Percentiles rank a stretch among this genome's conserved stretches.
Evolutionary conservation across 2,113 vertebrate genomes (phyloP).

Genomic region (Scomber japonicus): DNA sequence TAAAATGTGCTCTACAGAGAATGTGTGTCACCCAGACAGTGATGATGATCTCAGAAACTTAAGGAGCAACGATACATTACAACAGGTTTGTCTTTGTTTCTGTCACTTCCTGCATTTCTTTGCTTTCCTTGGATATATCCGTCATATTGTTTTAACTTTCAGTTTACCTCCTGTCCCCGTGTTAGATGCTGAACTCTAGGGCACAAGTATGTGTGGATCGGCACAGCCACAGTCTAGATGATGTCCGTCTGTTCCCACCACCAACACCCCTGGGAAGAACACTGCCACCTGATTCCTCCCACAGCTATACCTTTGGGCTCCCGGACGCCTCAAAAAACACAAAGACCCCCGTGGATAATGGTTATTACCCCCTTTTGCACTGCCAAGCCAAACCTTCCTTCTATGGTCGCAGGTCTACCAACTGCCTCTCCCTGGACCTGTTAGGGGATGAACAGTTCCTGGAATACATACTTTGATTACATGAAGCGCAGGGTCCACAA

Average conservation of each 20-base stretch:
- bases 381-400: conserved; percentile 86
- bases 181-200: conserved; percentile 75
- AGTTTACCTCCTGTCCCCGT: not conserved
- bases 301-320: conserved; percentile 86
- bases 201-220: conserved; percentile 68
- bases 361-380: conserved; percentile 78
- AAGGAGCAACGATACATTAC: conserved; percentile 73
- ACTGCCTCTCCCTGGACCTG: conserved; percentile 88
- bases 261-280: conserved; percentile 67
- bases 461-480: conserved; percentile 87
- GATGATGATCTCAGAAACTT: conserved; percentile 69
- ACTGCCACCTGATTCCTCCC: conserved; percentile 81
- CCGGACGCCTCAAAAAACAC: conserved; percentile 74
- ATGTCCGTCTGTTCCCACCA: conserved; percentile 78
- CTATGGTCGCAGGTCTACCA: conserved; percentile 85
- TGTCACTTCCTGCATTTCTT: not conserved
- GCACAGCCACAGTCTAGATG: conserved; percentile 88
- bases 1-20: conserved; percentile 70
- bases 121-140: not conserved
- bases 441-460: conserved; percentile 85
- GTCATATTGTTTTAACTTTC: not conserved
- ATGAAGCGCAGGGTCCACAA: not conserved
- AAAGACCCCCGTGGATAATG: conserved; percentile 63
- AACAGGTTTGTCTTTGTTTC: conserved; percentile 82
- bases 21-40: conserved; percentile 40